Conservation (phyloP, 2,888 invertebrate species). For the Unio delphinus region DNA sequence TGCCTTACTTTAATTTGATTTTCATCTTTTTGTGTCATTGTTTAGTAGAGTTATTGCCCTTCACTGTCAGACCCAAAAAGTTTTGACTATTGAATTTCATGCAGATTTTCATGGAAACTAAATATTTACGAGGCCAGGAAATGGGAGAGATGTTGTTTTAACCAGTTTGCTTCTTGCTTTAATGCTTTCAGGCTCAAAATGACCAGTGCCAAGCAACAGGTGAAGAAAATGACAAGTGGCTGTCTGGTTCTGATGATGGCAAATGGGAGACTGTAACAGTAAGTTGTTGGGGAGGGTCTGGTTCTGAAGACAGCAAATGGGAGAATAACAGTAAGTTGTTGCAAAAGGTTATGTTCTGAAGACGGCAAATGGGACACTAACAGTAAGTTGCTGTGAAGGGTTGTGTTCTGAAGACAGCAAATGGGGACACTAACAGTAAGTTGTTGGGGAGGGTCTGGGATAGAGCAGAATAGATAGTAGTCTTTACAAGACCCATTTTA, state of each 20-base stretch:
- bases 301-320: too few species aligned
- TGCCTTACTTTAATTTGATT: too few species aligned
- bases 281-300: slow-evolving; percentile 6
- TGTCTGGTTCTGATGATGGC: slow-evolving; percentile 72
- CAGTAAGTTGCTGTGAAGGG: background rate
- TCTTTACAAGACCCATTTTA: background rate
- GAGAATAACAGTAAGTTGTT: slow-evolving; percentile 14
- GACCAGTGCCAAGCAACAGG: slow-evolving; percentile 73
- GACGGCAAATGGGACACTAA: background rate
- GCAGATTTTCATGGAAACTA: too few species aligned
- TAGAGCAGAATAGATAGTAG: background rate
- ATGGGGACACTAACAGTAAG: background rate
- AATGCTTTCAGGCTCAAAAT: slow-evolving; percentile 72
- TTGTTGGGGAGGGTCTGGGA: too few species aligned
- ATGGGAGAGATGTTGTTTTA: too few species aligned
- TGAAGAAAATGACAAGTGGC: slow-evolving; percentile 69
- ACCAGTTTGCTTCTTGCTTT: too few species aligned
- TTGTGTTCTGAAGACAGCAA: too few species aligned
- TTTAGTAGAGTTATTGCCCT: background rate
- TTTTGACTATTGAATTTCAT: too few species aligned
- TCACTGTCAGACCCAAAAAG: background rate
- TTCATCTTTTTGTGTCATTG: too few species aligned
- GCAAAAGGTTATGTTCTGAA: too few species aligned
- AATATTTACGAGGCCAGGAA: too few species aligned
- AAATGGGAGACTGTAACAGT: slow-evolving; percentile 69